A percentile compares a stretch with the other conserved stretches of the same genome.
phyloP scores from a whole-genome alignment of 2,113 vertebrate species.

The Tympanuchus pallidicinctus region DNA sequence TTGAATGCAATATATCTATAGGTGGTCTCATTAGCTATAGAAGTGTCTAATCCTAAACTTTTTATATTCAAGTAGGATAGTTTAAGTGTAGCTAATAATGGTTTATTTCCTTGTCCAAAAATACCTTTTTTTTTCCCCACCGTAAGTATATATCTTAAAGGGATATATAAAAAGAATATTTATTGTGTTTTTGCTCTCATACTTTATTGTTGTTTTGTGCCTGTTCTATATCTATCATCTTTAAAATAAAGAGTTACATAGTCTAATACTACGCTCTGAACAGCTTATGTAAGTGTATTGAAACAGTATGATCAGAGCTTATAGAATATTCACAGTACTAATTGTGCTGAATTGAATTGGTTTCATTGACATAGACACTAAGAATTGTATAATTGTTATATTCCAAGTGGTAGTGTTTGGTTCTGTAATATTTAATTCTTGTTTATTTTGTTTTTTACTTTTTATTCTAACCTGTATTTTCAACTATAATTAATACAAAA shows the following conservation, averaged over 20 bases:
- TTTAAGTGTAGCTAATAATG: not conserved
- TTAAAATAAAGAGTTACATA: not conserved
- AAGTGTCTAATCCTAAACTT: not conserved
- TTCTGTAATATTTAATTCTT: not conserved
- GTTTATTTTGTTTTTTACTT: not conserved
- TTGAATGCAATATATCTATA: not conserved
- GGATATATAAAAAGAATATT: not conserved
- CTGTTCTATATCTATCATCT: not conserved
- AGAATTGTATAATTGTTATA: not conserved
- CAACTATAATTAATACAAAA: not conserved
- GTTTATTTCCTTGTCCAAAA: not conserved
- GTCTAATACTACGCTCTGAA: not conserved
- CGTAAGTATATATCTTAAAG: not conserved
- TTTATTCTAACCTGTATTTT: not conserved
- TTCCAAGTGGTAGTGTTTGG: not conserved
- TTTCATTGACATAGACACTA: not conserved
- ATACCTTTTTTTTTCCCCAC: not conserved
- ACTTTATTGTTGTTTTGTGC: not conserved
- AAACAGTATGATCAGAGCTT: not conserved
- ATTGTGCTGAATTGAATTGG: not conserved
- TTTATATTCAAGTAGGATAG: rapidly evolving
- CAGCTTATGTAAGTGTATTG: not conserved
- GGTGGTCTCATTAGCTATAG: not conserved
- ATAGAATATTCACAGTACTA: not conserved
- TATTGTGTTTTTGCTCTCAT: rapidly evolving